phyloP scores from a whole-genome alignment of 2,113 vertebrate species.

The Thoracochromis brauschi region DNA sequence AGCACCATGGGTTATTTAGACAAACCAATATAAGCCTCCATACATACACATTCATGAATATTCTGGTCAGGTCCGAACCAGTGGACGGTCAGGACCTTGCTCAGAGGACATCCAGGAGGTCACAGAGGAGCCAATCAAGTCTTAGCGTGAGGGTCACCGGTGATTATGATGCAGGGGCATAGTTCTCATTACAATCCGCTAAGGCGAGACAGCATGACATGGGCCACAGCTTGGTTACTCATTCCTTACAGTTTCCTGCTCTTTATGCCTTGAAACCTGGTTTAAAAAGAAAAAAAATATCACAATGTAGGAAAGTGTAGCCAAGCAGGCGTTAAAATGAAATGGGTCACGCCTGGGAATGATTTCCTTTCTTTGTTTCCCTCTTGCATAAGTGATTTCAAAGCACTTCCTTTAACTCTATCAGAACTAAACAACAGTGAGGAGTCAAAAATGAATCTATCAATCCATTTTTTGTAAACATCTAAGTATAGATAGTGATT shows the following conservation, averaged over 20 bases:
- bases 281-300: neutral
- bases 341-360: neutral
- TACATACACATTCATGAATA: constrained; percentile 49
- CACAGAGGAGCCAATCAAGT: constrained; percentile 47
- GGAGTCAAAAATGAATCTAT: neutral
- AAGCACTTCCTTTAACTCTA: neutral
- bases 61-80: constrained; percentile 44
- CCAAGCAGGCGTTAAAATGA: neutral
- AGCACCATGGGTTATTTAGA: constrained; percentile 15
- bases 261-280: neutral
- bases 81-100: constrained; percentile 48
- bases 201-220: constrained; percentile 38
- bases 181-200: constrained; percentile 46
- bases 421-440: neutral
- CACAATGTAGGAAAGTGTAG: neutral
- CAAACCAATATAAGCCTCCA: constrained; percentile 27
- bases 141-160: constrained; percentile 32
- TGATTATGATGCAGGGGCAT: constrained; percentile 57
- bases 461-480: neutral
- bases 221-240: constrained; percentile 22
- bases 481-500: neutral
- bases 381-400: neutral
- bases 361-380: neutral
- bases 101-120: constrained; percentile 47
- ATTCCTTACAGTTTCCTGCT: neutral